Evolutionary conservation across 2,113 vertebrate genomes (phyloP).

Genomic region (Parotia lawesii): DNA sequence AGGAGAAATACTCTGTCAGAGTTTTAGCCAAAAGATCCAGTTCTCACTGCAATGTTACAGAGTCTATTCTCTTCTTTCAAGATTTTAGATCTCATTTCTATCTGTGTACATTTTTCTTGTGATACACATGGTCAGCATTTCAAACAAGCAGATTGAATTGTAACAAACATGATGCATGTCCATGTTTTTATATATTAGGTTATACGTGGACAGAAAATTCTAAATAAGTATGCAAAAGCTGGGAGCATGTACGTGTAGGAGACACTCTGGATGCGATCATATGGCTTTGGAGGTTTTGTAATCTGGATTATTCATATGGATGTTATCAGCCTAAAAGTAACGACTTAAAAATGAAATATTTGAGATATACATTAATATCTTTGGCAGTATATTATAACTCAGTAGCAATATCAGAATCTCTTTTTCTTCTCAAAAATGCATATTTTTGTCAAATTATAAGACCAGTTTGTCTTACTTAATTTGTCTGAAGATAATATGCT

Average conservation of each 20-base stretch:
- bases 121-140: not conserved
- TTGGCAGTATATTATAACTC: not conserved
- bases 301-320: not conserved
- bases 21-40: not conserved
- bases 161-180: not conserved
- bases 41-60: not conserved
- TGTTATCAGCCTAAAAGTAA: not conserved
- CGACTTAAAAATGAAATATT: not conserved
- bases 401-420: not conserved
- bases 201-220: not conserved
- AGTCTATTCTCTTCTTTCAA: not conserved
- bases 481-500: constrained; percentile 24
- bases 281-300: not conserved
- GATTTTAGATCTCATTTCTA: not conserved
- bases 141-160: not conserved
- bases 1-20: not conserved
- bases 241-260: not conserved
- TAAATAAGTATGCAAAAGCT: not conserved
- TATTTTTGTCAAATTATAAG: not conserved
- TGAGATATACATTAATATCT: not conserved
- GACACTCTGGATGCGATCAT: not conserved
- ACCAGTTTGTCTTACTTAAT: constrained; percentile 29
- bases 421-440: not conserved
- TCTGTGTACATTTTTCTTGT: not conserved
- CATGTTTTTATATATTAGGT: not conserved